Conservation (phyloP, 1,140 invertebrate genomes). For the Sitobion miscanthi region DNA sequence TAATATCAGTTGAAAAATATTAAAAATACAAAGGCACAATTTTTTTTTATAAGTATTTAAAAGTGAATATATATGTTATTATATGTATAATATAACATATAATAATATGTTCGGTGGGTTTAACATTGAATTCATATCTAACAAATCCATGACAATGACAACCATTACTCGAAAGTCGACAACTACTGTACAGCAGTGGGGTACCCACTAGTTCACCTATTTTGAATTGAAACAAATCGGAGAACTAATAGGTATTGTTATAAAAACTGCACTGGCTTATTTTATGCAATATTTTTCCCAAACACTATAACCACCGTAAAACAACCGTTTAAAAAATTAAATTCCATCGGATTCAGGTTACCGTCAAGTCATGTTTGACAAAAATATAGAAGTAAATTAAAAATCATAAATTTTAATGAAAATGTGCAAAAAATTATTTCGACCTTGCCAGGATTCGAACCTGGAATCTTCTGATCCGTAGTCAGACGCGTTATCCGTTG, state of each 20-base stretch:
- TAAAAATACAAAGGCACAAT: too few species aligned
- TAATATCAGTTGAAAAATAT: too few species aligned
- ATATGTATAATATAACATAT: too few species aligned
- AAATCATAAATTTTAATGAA: neutral
- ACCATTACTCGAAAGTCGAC: too few species aligned
- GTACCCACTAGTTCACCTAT: too few species aligned
- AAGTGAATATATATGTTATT: too few species aligned
- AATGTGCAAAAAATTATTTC: neutral
- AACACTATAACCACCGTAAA: neutral
- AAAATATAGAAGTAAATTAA: neutral
- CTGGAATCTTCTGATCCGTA: constrained; percentile 91
- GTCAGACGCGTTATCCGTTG: constrained; percentile 92
- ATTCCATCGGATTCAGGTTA: rapidly evolving
- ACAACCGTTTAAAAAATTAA: neutral
- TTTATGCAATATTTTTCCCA: neutral
- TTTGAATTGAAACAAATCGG: neutral
- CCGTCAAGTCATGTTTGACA: too few species aligned
- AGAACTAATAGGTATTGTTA: neutral
- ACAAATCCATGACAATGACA: too few species aligned
- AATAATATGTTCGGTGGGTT: too few species aligned
- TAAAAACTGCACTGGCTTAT: neutral
- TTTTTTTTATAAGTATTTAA: too few species aligned
- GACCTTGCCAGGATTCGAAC: constrained; percentile 89
- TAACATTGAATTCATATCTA: too few species aligned
- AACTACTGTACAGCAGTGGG: too few species aligned